phyloP scores from a whole-genome alignment of 2,113 vertebrate species.

The Takifugu flavidus region DNA sequence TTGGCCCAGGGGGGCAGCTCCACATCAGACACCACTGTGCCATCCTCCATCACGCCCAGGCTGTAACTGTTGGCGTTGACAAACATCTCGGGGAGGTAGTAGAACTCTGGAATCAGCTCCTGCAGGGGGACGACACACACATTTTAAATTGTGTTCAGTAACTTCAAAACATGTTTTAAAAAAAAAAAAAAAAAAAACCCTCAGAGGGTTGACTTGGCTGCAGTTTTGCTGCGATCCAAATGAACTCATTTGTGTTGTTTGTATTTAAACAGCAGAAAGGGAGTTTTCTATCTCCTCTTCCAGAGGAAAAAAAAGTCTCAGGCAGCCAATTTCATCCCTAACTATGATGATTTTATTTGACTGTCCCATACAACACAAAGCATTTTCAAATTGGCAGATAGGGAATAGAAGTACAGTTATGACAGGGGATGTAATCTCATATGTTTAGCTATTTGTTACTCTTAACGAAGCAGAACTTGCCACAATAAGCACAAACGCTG shows the following conservation, averaged over 20 bases:
- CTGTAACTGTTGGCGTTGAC: slow-evolving; percentile 95
- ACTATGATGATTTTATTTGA: slow-evolving; percentile 48
- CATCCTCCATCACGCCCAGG: slow-evolving; percentile 97
- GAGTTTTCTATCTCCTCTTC: background rate
- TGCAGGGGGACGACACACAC: slow-evolving; percentile 46
- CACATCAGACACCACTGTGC: slow-evolving; percentile 91
- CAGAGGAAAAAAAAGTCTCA: slow-evolving; percentile 22
- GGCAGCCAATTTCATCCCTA: slow-evolving; percentile 24
- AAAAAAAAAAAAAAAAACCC: slow-evolving; percentile 24
- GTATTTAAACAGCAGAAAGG: slow-evolving; percentile 13
- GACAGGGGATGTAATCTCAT: slow-evolving; percentile 43
- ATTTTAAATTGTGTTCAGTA: background rate
- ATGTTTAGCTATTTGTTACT: slow-evolving; percentile 43
- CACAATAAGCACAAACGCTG: slow-evolving; percentile 46
- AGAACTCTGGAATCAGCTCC: slow-evolving; percentile 99
- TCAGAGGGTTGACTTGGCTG: background rate
- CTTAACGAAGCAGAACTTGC: slow-evolving; percentile 54
- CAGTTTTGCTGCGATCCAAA: slow-evolving; percentile 12
- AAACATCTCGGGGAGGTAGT: slow-evolving; percentile 99
- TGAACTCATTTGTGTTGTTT: slow-evolving; percentile 17
- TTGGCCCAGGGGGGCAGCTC: slow-evolving; percentile 98
- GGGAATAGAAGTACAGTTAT: slow-evolving; percentile 19
- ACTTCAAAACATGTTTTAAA: background rate
- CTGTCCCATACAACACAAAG: slow-evolving; percentile 44
- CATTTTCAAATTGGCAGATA: slow-evolving; percentile 30